Conservation (phyloP, 2,113 vertebrate species). For the Vanacampus margaritifer region DNA sequence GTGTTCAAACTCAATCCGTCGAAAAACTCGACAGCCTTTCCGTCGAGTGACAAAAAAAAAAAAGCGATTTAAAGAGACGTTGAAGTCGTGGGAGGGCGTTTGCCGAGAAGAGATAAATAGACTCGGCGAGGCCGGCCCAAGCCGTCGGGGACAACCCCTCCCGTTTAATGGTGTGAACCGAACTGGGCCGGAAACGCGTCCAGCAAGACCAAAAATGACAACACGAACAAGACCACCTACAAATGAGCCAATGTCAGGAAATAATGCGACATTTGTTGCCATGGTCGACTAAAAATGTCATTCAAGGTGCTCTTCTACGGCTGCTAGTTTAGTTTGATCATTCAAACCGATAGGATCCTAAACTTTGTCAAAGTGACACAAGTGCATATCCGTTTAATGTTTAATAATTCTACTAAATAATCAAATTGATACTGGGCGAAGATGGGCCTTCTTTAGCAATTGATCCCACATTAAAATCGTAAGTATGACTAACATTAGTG, state of each 20-base stretch:
- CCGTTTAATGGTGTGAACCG: conserved; percentile 31
- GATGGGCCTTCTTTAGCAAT: no score
- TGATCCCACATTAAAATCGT: no score
- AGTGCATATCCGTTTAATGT: background rate
- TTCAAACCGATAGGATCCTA: background rate
- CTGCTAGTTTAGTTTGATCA: background rate
- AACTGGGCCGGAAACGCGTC: conserved; percentile 58
- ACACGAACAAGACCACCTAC: conserved; percentile 23
- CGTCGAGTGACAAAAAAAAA: background rate
- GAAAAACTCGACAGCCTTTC: background rate
- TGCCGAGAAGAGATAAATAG: conserved; percentile 14
- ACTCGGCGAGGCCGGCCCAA: conserved; percentile 11
- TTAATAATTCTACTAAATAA: no score
- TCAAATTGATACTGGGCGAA: no score
- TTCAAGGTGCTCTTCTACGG: background rate
- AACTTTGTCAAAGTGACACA: background rate
- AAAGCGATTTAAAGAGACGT: background rate
- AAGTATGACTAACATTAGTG: background rate
- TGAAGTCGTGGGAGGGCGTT: background rate
- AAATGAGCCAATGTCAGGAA: background rate
- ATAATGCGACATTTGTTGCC: background rate
- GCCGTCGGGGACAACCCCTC: conserved; percentile 6
- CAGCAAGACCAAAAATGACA: conserved; percentile 60
- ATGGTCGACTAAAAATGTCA: background rate
- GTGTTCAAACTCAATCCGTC: background rate